Conservation (phyloP, 2,797 vertebrate species). For the Masticophis lateralis region DNA sequence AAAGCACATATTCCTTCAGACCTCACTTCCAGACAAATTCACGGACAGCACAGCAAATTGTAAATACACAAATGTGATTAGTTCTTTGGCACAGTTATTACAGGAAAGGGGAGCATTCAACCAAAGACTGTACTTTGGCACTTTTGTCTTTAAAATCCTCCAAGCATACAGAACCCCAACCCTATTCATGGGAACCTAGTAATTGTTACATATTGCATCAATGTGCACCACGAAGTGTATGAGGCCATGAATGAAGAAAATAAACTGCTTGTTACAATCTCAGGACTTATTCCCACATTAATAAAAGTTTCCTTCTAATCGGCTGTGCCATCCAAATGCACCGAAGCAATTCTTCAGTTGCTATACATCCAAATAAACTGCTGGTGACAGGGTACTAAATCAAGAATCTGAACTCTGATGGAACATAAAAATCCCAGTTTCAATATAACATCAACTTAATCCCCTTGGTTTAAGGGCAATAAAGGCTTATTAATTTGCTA, state of each 20-base stretch:
- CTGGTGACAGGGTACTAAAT: neutral
- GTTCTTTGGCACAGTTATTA: neutral
- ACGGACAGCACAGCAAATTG: constrained; percentile 23
- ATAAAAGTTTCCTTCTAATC: neutral
- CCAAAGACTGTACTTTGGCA: constrained; percentile 4
- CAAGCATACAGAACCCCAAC: neutral
- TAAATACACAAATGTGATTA: constrained; percentile 23
- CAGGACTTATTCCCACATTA: neutral
- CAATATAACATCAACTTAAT: neutral
- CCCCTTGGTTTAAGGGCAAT: neutral
- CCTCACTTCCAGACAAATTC: constrained; percentile 23
- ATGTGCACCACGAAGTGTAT: neutral
- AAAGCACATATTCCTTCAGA: constrained; percentile 8
- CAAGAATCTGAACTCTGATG: neutral
- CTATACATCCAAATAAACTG: neutral
- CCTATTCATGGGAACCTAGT: neutral
- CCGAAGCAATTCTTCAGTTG: neutral
- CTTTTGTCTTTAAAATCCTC: constrained; percentile 6
- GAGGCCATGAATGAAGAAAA: neutral
- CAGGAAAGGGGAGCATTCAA: constrained; percentile 29
- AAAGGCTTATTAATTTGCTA: neutral
- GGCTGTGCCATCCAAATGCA: neutral
- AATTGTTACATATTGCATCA: neutral
- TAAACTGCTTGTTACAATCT: neutral
- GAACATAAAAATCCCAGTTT: neutral